Conservation (phyloP, 2,888 invertebrate species). For the Pristionchus maxplancki region DNA sequence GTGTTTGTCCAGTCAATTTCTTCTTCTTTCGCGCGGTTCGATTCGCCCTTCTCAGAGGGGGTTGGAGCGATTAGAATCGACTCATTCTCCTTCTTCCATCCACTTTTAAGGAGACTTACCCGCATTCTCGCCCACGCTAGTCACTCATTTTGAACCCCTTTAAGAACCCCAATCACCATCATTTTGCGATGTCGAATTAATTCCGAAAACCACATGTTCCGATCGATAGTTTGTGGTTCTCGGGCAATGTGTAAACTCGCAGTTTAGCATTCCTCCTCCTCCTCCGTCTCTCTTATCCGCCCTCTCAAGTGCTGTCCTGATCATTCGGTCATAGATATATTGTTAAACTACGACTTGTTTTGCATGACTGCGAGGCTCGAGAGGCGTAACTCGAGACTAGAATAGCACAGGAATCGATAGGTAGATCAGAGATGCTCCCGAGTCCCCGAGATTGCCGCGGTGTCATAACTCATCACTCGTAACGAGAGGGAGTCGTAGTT, state of each 20-base stretch:
- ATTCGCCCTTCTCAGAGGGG: slow-evolving; percentile 1
- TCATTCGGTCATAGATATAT: slow-evolving; percentile 27
- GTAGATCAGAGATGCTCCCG: not conserved
- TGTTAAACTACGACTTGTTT: slow-evolving; percentile 30
- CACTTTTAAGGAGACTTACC: not conserved
- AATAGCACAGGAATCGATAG: slow-evolving; percentile 8
- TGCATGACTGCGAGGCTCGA: not conserved
- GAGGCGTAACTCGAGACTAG: not conserved
- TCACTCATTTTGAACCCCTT: not conserved
- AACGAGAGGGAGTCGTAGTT: slow-evolving; percentile 21
- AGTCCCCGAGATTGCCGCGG: not conserved
- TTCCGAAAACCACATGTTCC: slow-evolving; percentile 36
- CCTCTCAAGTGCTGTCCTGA: slow-evolving; percentile 30
- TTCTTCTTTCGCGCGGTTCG: slow-evolving; percentile 5
- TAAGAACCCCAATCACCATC: not conserved
- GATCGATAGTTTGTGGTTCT: slow-evolving; percentile 20
- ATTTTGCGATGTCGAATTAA: not conserved
- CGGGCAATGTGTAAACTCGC: slow-evolving; percentile 9
- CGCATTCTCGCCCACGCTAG: not conserved
- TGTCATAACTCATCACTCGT: slow-evolving; percentile 44
- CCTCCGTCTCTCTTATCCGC: not conserved
- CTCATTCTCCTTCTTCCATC: slow-evolving; percentile 31
- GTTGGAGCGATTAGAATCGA: slow-evolving; percentile 41
- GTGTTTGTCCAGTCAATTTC: slow-evolving; percentile 47
- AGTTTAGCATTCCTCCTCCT: slow-evolving; percentile 9